These are phyloP conservation scores for Lasioglossum calceatum DNA, from an alignment of 2,888 invertebrate species.

Conservation along the genomic window DNA sequence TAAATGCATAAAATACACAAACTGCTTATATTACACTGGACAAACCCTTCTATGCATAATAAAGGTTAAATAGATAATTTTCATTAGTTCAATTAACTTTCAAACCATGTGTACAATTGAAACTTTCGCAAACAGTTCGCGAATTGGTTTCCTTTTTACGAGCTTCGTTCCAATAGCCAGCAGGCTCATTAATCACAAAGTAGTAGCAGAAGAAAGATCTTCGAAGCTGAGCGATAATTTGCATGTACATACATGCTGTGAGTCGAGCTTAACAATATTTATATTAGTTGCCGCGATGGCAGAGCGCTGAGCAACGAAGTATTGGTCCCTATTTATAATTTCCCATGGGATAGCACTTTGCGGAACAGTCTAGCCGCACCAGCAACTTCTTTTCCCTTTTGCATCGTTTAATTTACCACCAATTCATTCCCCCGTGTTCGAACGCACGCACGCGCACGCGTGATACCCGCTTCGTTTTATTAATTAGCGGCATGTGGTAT, in stretches of 20 bases:
- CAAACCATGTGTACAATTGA: background rate
- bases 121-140: background rate
- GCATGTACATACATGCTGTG: conserved; percentile 24
- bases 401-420: conserved; percentile 37
- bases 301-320: conserved; percentile 6
- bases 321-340: conserved; percentile 63
- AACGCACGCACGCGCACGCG: background rate
- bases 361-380: conserved; percentile 14
- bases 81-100: too few species aligned
- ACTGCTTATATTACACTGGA: too few species aligned
- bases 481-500: conserved; percentile 24
- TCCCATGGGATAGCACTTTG: conserved; percentile 51
- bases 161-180: background rate
- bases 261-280: conserved; percentile 50
- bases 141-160: background rate
- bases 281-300: conserved; percentile 38
- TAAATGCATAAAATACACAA: too few species aligned
- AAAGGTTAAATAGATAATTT: too few species aligned
- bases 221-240: conserved; percentile 12
- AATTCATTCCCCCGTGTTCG: conserved; percentile 24
- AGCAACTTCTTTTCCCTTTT: conserved; percentile 45
- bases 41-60: too few species aligned
- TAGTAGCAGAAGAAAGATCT: too few species aligned
- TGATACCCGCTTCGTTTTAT: conserved; percentile 20
- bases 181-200: background rate